Conservation (phyloP, 1,140 invertebrate genomes). For the Trachymyrmex cornetzi region DNA sequence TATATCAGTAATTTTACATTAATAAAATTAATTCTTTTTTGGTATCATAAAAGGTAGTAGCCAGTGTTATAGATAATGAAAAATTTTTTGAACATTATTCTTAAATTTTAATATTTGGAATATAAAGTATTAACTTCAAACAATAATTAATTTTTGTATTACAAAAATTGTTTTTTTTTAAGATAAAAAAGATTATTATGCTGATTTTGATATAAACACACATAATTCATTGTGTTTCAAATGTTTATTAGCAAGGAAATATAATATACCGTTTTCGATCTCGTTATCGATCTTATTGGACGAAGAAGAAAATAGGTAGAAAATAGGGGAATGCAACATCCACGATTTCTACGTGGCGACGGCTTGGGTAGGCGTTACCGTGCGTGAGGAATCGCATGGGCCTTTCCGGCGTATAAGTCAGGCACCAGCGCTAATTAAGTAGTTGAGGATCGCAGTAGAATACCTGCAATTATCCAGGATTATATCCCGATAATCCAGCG, state of each 20-base stretch:
- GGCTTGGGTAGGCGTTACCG: constrained; percentile 30
- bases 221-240: not conserved
- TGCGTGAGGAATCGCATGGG: constrained; percentile 22
- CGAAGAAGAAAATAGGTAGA: not conserved
- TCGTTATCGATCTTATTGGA: not conserved
- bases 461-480: constrained; percentile 64
- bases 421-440: constrained; percentile 72
- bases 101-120: not conserved
- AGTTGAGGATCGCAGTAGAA: constrained; percentile 67
- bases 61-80: too few relatives aligned
- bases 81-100: too few relatives aligned
- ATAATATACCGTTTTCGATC: not conserved
- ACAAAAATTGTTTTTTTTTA: not conserved
- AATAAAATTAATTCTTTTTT: not conserved
- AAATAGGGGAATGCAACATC: not conserved
- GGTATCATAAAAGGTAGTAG: not conserved
- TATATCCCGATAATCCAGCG: constrained; percentile 67
- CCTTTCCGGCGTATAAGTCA: constrained; percentile 25
- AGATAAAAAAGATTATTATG: not conserved
- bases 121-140: not conserved
- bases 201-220: not conserved
- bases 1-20: too few relatives aligned
- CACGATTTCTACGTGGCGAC: constrained; percentile 15
- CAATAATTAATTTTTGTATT: not conserved
- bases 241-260: not conserved